Conservation (phyloP, 2,113 vertebrate species). For the Zeus faber region DNA sequence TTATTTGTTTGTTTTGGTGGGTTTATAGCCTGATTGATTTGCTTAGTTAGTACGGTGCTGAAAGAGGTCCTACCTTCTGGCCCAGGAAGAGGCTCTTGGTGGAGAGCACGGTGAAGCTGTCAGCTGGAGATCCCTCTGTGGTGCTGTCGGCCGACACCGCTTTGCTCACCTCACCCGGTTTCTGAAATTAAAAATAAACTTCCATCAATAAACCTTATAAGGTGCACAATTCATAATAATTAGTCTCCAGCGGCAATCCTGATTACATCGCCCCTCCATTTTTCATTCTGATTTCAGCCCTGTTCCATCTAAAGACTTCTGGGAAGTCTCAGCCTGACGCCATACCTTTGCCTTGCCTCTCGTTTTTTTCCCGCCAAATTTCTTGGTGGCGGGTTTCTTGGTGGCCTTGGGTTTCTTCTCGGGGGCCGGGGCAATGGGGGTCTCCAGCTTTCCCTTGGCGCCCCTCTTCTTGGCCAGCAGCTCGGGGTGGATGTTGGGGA, state of each 20-base stretch:
- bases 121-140: conserved; percentile 86
- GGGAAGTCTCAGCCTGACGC: not conserved
- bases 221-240: no score
- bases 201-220: no score
- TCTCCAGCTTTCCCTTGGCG: conserved; percentile 93
- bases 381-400: conserved; percentile 85
- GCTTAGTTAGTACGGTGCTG: not conserved
- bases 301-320: no score
- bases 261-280: no score
- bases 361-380: conserved; percentile 82
- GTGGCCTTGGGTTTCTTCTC: conserved; percentile 88
- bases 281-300: no score
- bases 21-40: no score
- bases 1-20: no score
- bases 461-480: conserved; percentile 94
- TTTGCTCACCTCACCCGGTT: conserved; percentile 91
- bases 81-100: conserved; percentile 98
- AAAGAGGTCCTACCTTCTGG: conserved; percentile 87
- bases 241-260: no score
- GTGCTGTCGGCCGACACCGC: conserved; percentile 93
- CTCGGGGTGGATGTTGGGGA: conserved; percentile 97
- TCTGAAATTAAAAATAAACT: no score
- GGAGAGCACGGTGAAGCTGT: conserved; percentile 94
- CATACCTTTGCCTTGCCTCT: conserved; percentile 86
- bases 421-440: conserved; percentile 86